Evolutionary conservation across 2,797 vertebrate genomes (phyloP), one percentile per base, ranked within the genome.

Genomic region (Pitangus sulphuratus): DNA sequence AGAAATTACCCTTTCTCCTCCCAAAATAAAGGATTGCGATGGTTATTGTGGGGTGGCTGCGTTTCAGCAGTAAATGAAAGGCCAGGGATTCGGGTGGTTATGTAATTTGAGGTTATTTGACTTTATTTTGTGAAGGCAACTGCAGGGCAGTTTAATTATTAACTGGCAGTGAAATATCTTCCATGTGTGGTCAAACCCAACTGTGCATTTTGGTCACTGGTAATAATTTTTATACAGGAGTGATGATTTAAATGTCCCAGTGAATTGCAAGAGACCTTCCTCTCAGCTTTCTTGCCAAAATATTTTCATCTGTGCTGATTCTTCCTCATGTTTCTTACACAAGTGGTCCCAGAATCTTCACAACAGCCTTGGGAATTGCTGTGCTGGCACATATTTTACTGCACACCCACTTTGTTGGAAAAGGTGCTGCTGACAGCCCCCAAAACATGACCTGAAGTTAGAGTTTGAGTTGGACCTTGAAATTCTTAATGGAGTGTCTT

Each of bases 121-220:
- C 58, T 89, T 71, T 28, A 12, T 64, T 91, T 84, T 69, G 25
- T 50, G 71, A 35, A 71, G 68, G 60, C 21, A 22, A 0, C 21
- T 56, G 42, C 64, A 61, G 19, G 8, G 28, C 7, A 21, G 82
- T 53, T 85, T 92, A 75, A 22, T 83, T 51, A 83, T 93, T 94
- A 89, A 75, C 79, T 48, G 61, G 35, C 35, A 65, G 37, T 31
- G 50, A 64, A 87, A 28, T 19, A 21, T 11, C 31, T 72, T 39
- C 37, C 22, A 0, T 8, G 22, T 48, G 40, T 37, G 40, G 31
- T 33, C 1, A 4, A 15, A 16, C 6, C 4, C 6, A 40, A 21
- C 20, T 20, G 4, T 50, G 71, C 19, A 2, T 10, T 79, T 80
- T 64, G 42, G 42, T 24, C 51, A 33, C 5, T 72, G 44, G 21